A percentile compares a stretch with the other conserved stretches of the same genome.
Conservation (phyloP, 2,797 vertebrate species). For the Hylomyscus alleni region DNA sequence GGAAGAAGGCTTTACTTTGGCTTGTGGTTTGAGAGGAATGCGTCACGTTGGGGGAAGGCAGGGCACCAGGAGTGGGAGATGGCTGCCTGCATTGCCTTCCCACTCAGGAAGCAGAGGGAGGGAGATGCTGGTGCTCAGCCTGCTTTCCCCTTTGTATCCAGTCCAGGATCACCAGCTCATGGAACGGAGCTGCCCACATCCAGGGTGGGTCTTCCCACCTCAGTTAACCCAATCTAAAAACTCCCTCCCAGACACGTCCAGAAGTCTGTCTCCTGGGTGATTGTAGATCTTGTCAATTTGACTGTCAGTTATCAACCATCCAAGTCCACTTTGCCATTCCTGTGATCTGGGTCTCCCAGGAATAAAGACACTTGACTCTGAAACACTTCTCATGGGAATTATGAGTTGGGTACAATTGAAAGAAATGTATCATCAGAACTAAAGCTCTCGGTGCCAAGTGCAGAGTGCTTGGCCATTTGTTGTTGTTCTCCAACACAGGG, state of each 20-base stretch:
- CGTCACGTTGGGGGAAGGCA: background rate
- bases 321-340: background rate
- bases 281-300: background rate
- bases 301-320: background rate
- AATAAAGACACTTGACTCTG: background rate
- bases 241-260: background rate
- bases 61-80: background rate
- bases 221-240: background rate
- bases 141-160: background rate
- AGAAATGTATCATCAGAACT: too few relatives aligned
- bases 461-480: background rate
- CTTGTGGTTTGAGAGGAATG: accelerated
- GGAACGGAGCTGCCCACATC: background rate
- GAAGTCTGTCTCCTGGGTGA: background rate
- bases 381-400: background rate
- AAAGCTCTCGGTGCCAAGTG: too few relatives aligned
- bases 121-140: too few relatives aligned
- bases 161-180: background rate
- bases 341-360: background rate
- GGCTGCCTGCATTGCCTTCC: background rate
- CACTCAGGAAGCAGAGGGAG: background rate
- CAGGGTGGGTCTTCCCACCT: background rate
- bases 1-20: background rate
- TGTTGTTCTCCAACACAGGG: background rate
- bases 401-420: background rate